phyloP scores from a whole-genome alignment of 1,140 invertebrate species.

The Watersipora subatra region DNA sequence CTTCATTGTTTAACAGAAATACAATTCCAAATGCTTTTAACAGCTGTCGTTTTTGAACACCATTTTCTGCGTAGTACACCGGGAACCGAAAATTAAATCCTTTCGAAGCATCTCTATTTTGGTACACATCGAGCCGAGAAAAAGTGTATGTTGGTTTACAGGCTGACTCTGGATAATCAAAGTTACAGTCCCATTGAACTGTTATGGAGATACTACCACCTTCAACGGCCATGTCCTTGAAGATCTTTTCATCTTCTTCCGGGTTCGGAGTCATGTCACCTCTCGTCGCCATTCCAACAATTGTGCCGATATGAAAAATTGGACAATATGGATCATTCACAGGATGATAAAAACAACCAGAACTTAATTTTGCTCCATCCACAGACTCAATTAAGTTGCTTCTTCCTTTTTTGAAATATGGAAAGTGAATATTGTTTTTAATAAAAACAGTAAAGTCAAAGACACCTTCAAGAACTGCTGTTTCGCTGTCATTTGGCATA shows the following conservation, averaged over 20 bases:
- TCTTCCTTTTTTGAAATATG: background rate
- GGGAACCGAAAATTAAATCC: conserved; percentile 47
- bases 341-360: conserved; percentile 3
- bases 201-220: conserved; percentile 44
- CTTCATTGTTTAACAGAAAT: conserved; percentile 43
- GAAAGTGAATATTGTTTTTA: background rate
- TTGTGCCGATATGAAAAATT: conserved; percentile 7
- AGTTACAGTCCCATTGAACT: conserved; percentile 46
- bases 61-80: conserved; percentile 30
- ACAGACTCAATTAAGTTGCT: background rate
- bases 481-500: background rate
- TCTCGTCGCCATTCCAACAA: no score
- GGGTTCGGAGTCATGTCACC: no score
- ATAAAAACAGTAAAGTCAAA: background rate
- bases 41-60: conserved; percentile 37
- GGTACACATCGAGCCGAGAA: conserved; percentile 27
- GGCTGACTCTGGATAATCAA: conserved; percentile 38
- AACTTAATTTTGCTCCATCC: no score
- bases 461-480: background rate
- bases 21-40: conserved; percentile 46
- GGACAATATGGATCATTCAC: conserved; percentile 6
- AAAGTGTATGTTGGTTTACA: conserved; percentile 45
- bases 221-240: conserved; percentile 6
- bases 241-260: no score
- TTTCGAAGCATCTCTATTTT: conserved; percentile 20